Evolutionary conservation across 2,888 invertebrate genomes (phyloP), one percentile per base, ranked within the genome.

Genomic region (Athripsodes cinereus): DNA sequence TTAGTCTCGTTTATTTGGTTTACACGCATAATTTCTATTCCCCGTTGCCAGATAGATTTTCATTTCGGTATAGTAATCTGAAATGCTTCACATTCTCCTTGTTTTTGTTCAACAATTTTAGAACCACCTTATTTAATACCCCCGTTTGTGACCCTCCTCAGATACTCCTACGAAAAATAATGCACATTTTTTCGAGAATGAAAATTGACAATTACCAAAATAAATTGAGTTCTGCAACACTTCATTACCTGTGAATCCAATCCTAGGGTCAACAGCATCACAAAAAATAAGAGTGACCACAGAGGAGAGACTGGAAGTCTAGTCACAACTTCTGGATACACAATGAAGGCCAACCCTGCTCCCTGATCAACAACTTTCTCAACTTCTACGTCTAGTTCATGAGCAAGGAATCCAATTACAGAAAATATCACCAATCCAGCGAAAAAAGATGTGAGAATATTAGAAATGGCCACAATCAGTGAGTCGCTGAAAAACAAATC

Each of bases 291-390:
- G 55, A 90, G 79, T 5, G 92, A 87, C 89, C 91, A 92, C 8
- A 92, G 76, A 1, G 90, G 90, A 0, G 92, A 84, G 1, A 90
- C 79, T 0, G 91, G 90, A 62, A 92, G 73, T 61, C 88, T 81
- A 1, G 90, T 84, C 1, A 92, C 87, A 60, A 86, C 85, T 74
- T 92, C 92, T 0, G 92, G 90, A 69, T 91, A 90, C n/a, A 90
- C 90, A 60, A 92, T 87, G 68, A 92, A 92, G 0, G 90, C 90
- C 63, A 92, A 72, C 5, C 90, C 90, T 18, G 89, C 86, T 1
- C 87, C 88, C 68, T 88, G 85, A 66, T 82, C 87, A n/a, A 88
- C 88, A 54, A 89, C 89, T 47, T 83, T 80, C 50, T 83, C 83
- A 1, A 90, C 87, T 20, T 79, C 76, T 2, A 88, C 86, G 49